These are phyloP conservation scores for Lophius americanus DNA, from an alignment of 2,797 vertebrate genomes.

Conservation along the genomic window DNA sequence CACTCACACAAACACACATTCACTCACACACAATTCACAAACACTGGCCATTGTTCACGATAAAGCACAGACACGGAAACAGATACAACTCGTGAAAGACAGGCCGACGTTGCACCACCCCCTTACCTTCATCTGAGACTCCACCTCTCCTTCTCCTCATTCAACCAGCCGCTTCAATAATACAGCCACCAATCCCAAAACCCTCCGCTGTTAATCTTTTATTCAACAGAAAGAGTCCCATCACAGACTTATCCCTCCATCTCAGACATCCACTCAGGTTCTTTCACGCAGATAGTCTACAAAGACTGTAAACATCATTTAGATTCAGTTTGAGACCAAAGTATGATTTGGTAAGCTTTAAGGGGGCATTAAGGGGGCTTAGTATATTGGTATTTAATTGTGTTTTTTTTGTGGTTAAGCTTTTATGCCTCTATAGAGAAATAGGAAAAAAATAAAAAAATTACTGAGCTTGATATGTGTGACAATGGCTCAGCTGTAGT, in stretches of 20 bases:
- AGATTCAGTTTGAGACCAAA: not conserved
- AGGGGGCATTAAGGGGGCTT: too few relatives aligned
- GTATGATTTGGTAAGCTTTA: not conserved
- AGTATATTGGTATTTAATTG: too few relatives aligned
- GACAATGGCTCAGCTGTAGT: too few relatives aligned
- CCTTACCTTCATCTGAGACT: constrained; percentile 50
- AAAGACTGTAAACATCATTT: constrained; percentile 40
- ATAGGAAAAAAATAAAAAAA: too few relatives aligned
- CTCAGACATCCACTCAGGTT: constrained; percentile 39
- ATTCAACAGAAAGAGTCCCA: constrained; percentile 57
- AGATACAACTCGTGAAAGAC: not conserved
- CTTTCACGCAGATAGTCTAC: constrained; percentile 23
- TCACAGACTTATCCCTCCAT: constrained; percentile 52
- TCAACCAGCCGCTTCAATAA: constrained; percentile 59
- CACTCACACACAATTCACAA: constrained; percentile 15
- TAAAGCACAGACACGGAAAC: constrained; percentile 22
- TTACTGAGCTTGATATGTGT: too few relatives aligned
- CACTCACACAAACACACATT: constrained; percentile 39
- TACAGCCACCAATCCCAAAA: constrained; percentile 26
- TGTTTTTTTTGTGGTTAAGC: too few relatives aligned
- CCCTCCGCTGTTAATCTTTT: constrained; percentile 62
- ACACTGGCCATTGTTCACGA: constrained; percentile 48
- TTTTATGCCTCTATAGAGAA: too few relatives aligned
- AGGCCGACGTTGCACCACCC: constrained; percentile 32
- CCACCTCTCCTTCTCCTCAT: constrained; percentile 39